Evolutionary conservation across 2,113 vertebrate genomes (phyloP), one percentile per base, ranked within the genome.

Genomic region (Chloebia gouldiae): DNA sequence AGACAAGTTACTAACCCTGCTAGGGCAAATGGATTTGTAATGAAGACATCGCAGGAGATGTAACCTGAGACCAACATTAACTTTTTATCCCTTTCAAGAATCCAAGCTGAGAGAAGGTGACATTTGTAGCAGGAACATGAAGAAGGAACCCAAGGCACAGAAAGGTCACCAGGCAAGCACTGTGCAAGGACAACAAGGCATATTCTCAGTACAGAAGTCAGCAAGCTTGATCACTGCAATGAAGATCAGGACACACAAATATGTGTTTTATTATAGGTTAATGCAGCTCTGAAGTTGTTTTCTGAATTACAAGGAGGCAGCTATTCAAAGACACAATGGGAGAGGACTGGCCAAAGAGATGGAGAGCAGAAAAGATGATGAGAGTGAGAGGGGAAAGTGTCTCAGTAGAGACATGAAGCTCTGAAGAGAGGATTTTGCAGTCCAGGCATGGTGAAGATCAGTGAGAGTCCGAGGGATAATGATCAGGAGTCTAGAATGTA

Each of bases 181-280:
- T 7, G 11, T 2, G 7, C 23, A 47, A 13, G 13, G 37, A 31
- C 56, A 71, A 19, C 0, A 1, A 14, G 22, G 4, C 9, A 27
- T 39, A n/a, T 70, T 53, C 15, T 66, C 30, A 45, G 78, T 27
- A 12, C 24, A 70, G n/a, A 73, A 14, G 11, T 42, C 68, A 77
- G 68, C 23, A 66, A 70, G 27, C 8, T 59, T 61, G 4, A 61
- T 49, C 0, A 0, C 24, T 73, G 15, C 69, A 81, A 23, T 47
- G 28, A 81, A 50, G 17, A 63, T 40, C 25, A 79, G 56, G 20
- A 93, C 47, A 45, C 24, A 50, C 3, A 25, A 73, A 65, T 40
- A 53, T 1, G 1, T 53, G 18, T 59, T 91, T 78, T 81, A 40
- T 33, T 30, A 71, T 14, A 13, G 18, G 8, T 61, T 77, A 60